Evolutionary conservation across 2,797 vertebrate species (phyloP).

Genomic region (Carcharodon carcharias): DNA sequence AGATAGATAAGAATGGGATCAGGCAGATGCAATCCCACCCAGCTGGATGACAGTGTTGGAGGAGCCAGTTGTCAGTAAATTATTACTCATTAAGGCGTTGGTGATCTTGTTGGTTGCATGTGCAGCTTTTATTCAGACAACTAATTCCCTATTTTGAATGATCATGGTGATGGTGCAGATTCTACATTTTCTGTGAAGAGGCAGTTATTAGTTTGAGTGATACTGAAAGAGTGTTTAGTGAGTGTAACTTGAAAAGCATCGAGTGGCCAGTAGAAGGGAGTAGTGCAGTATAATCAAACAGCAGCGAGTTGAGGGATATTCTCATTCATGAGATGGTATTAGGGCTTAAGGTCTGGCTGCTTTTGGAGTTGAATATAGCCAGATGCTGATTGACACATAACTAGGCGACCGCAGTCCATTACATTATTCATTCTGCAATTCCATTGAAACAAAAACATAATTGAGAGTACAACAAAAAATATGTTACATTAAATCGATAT

Average conservation of each 20-base stretch:
- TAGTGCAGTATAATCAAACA: neutral
- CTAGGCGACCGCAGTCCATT: neutral
- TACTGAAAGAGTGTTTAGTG: neutral
- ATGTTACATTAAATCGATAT: neutral
- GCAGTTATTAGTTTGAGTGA: neutral
- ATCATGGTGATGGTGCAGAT: neutral
- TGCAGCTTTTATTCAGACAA: neutral
- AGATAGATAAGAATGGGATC: neutral
- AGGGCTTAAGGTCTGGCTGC: neutral
- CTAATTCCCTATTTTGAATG: neutral
- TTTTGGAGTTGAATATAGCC: neutral
- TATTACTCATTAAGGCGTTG: neutral
- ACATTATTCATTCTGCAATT: constrained; percentile 21
- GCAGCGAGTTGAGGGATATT: neutral
- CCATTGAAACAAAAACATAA: constrained; percentile 15
- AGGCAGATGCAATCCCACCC: neutral
- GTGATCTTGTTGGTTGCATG: neutral
- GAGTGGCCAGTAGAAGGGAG: neutral
- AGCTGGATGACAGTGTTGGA: neutral
- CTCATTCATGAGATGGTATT: neutral
- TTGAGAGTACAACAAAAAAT: neutral
- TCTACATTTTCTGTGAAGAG: neutral
- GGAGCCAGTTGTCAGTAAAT: neutral
- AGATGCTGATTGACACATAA: neutral
- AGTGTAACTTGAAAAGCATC: neutral